These are phyloP conservation scores for Benthosema pterotum DNA, from an alignment of 2,797 vertebrate genomes.

Conservation along the genomic window DNA sequence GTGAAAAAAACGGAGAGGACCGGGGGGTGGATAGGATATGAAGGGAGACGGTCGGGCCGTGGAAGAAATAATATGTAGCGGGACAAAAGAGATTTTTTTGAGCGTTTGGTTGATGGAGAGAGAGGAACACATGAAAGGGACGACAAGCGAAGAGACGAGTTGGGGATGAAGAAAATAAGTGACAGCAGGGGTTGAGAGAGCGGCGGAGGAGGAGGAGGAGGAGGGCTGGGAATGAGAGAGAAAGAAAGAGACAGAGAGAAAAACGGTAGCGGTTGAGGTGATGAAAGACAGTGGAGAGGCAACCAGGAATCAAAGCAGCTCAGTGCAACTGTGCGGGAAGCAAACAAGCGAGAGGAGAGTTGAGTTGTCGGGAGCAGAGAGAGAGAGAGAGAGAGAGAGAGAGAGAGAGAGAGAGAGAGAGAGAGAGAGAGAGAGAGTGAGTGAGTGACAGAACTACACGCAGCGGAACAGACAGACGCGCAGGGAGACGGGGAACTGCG, in stretches of 20 bases:
- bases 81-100: slow-evolving; percentile 47
- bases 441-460: neutral
- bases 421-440: slow-evolving; percentile 17
- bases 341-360: slow-evolving; percentile 8
- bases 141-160: slow-evolving; percentile 28
- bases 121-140: slow-evolving; percentile 47
- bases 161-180: slow-evolving; percentile 8
- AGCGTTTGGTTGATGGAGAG: slow-evolving; percentile 39
- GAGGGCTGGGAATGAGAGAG: slow-evolving; percentile 6
- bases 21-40: slow-evolving; percentile 17
- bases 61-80: slow-evolving; percentile 35
- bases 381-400: slow-evolving; percentile 27
- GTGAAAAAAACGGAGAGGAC: slow-evolving; percentile 32
- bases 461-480: slow-evolving; percentile 31
- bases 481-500: slow-evolving; percentile 13
- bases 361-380: slow-evolving; percentile 12
- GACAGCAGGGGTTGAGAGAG: slow-evolving; percentile 12
- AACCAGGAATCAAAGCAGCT: slow-evolving; percentile 37
- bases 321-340: slow-evolving; percentile 19
- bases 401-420: slow-evolving; percentile 8
- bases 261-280: slow-evolving; percentile 18
- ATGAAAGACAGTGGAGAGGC: slow-evolving; percentile 36
- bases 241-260: slow-evolving; percentile 15
- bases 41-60: slow-evolving; percentile 32
- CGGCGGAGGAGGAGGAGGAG: too few species aligned